Evolutionary conservation across 1,140 invertebrate genomes (phyloP), one percentile per base, ranked within the genome.

Genomic region (Dendroctonus ponderosae): DNA sequence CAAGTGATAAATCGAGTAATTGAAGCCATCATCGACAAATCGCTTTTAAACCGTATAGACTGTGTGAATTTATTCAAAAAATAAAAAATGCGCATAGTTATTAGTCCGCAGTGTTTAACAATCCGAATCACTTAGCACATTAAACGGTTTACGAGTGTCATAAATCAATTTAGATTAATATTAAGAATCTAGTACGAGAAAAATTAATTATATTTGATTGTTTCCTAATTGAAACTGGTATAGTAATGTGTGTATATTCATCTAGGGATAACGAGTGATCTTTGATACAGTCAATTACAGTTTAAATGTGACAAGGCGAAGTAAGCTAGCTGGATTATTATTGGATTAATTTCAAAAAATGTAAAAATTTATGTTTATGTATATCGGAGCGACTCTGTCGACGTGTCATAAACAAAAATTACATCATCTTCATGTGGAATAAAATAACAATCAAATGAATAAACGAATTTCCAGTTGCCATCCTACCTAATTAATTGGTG

Each of bases 71-170:
- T 58, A 42, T 42, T 42, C 7, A 44, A 44, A 57, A 58, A 58
- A 44, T 58, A 58, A 58, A 54, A 58, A 58, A 56, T 58, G 56
- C 41, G 41, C 56, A 58, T 58, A 58, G 37, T 12, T 42, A 58
- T 43, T 58, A 9, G 56, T 15, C 42, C 14, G 9, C 8, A 26
- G 40, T 58, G 44, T 42, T 58, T 58, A 58, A 58, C 15, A 58
- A 38, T 44, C 41, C n/a, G 41, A 43, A 54, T 43, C 11, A 12
- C 12, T 42, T 42, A 15, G 44, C 9, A 39, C 9, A 58, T 42
- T 58, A 58, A 54, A 58, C 39, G 4, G 56, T 58, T 58, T 58
- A 58, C 42, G 42, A 58, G 40, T 58, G 56, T 44, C 40, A 44
- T 58, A 58, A 58, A 58, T 58, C 56, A 58, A 58, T 58, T 58